Evolutionary conservation across 2,888 invertebrate genomes (phyloP).

Genomic region (Netelia melanura): DNA sequence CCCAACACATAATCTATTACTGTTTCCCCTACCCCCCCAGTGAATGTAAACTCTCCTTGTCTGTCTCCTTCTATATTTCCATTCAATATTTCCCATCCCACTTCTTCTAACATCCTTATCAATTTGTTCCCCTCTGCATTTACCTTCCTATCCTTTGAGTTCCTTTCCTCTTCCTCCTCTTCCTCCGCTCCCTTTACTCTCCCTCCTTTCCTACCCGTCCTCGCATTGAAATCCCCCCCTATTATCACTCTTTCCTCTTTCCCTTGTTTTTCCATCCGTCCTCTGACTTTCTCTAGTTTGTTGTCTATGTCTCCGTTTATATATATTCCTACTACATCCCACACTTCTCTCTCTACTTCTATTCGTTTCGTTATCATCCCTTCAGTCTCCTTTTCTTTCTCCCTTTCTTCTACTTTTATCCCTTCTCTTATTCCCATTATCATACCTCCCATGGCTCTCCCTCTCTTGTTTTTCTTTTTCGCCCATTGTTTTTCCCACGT

Average conservation of each 20-base stretch:
- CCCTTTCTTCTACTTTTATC: neutral
- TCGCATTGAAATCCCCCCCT: constrained; percentile 17
- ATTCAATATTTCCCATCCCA: constrained; percentile 15
- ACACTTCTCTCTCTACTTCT: constrained; percentile 9
- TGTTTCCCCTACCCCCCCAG: neutral
- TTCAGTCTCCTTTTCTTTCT: neutral
- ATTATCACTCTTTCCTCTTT: constrained; percentile 4
- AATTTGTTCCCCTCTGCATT: neutral
- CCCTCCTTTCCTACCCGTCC: neutral
- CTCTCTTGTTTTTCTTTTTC: neutral
- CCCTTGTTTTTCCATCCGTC: neutral
- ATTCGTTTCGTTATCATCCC: constrained; percentile 4
- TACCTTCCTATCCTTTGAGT: constrained; percentile 7
- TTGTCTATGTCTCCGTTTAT: constrained; percentile 10
- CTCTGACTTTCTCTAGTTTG: neutral
- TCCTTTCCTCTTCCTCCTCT: neutral
- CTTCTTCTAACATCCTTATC: neutral
- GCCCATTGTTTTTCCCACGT: neutral
- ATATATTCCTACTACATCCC: constrained; percentile 7
- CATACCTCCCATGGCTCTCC: neutral
- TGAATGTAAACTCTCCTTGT: constrained; percentile 18
- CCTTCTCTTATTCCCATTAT: constrained; percentile 1
- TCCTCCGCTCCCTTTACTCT: neutral
- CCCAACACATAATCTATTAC: constrained; percentile 8
- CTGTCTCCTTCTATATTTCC: constrained; percentile 18